Percentiles rank a stretch among this genome's conserved stretches.
These are phyloP conservation scores for Hemithea aestivaria DNA, from an alignment of 2,888 invertebrate genomes.

Conservation along the genomic window DNA sequence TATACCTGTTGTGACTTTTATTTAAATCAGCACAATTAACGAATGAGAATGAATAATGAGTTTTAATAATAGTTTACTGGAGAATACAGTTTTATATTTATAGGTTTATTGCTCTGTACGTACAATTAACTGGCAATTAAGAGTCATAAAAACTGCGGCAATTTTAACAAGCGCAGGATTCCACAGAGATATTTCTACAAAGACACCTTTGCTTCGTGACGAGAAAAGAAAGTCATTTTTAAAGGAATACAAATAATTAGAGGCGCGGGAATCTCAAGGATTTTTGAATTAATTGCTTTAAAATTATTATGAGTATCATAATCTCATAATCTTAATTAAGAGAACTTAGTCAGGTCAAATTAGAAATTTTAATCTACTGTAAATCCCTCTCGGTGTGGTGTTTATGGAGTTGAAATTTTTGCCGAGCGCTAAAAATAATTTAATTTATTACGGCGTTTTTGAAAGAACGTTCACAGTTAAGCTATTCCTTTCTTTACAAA, in stretches of 20 bases:
- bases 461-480: background rate
- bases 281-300: constrained; percentile 71
- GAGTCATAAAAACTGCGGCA: constrained; percentile 2
- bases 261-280: constrained; percentile 48
- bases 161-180: constrained; percentile 8
- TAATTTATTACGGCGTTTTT: constrained; percentile 20
- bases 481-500: background rate
- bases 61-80: too few species aligned
- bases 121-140: constrained; percentile 2
- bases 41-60: too few species aligned
- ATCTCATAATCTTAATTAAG: constrained; percentile 76
- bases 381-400: constrained; percentile 50
- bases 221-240: constrained; percentile 31
- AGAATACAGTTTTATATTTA: too few species aligned
- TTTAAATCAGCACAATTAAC: too few species aligned
- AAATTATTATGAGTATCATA: constrained; percentile 73
- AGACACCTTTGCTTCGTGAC: constrained; percentile 23
- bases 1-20: too few species aligned
- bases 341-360: constrained; percentile 64
- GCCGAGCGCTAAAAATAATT: constrained; percentile 28
- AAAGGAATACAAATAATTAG: constrained; percentile 59
- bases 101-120: too few species aligned
- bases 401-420: constrained; percentile 48
- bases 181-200: constrained; percentile 9
- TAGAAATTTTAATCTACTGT: constrained; percentile 67